Evolutionary conservation across 2,888 invertebrate species (phyloP), one percentile per base, ranked within the genome.

Genomic region (Strigamia maritima): DNA sequence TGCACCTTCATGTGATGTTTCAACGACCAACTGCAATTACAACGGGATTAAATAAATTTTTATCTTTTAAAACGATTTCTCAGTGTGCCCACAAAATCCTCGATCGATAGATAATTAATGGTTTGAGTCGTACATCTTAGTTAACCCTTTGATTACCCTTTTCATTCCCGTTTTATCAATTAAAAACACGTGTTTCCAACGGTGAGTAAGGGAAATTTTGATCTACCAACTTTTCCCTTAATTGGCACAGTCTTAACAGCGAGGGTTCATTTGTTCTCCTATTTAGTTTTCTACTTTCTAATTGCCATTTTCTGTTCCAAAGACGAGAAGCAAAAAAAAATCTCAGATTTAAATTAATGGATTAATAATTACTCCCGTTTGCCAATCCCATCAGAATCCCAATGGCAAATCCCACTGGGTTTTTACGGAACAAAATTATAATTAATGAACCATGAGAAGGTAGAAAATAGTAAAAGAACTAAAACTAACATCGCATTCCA

Each of bases 1-100:
- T 80, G 80, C 14, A 79, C 28, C 54, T 81, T 79, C 79, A 81
- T 76, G 44, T 86, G 86, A 14, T 81, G 81, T 14, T 79, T 81
- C 19, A 85, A 81, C 77, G 83, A 83, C 49, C 81, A 81, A 49
- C 82, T 78, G 65, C 24, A 78, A 78, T 31, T 22, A 75, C 19
- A 31, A 75, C 28, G 35, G 19, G 35, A 31, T 31, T 75, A 26
- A 75, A 35, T 31, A 31, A 26, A 35, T 31, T 26, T 70, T 26
- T 28, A 70, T 14, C 0, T 70, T 70, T 70, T 19, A 70, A 70
- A 28, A 12, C 44, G 44, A 16, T 44, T 44, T 44, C 44, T 0
- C 44, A 2, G 44, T 16, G 14, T 16, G 44, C 44, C 44, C 44
- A 44, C 44, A 44, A 44, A 44, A 44, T 44, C 44, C 44, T 44